Conservation (phyloP, 2,888 invertebrate genomes). For the Drosophila yooni region DNA sequence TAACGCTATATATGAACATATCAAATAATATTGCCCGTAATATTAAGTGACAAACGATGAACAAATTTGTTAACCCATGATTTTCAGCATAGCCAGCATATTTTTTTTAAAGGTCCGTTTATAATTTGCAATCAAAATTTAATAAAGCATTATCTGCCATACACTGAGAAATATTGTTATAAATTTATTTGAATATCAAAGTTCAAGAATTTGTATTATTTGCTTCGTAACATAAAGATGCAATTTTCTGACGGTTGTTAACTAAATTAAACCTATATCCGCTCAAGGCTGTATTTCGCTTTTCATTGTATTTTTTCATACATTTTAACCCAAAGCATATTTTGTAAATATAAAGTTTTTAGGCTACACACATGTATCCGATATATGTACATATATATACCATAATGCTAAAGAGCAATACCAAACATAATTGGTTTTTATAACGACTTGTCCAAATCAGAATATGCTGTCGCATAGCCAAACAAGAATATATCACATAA, state of each 20-base stretch:
- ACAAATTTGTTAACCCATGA: neutral
- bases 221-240: neutral
- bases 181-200: neutral
- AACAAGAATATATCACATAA: neutral
- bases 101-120: no score
- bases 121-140: neutral
- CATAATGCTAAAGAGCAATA: neutral
- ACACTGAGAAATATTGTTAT: neutral
- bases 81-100: neutral
- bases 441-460: neutral
- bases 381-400: neutral
- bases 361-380: neutral
- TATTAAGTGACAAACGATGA: neutral
- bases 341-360: neutral
- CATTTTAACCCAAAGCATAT: neutral
- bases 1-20: neutral
- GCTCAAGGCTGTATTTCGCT: neutral
- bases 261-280: neutral
- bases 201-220: neutral
- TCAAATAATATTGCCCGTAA: neutral
- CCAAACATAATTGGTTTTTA: neutral
- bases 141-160: neutral
- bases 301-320: neutral
- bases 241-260: neutral
- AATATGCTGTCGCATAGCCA: neutral